Base-by-base conservation (phyloP, 2,113 vertebrate genomes). In the Equus przewalskii region DNA sequence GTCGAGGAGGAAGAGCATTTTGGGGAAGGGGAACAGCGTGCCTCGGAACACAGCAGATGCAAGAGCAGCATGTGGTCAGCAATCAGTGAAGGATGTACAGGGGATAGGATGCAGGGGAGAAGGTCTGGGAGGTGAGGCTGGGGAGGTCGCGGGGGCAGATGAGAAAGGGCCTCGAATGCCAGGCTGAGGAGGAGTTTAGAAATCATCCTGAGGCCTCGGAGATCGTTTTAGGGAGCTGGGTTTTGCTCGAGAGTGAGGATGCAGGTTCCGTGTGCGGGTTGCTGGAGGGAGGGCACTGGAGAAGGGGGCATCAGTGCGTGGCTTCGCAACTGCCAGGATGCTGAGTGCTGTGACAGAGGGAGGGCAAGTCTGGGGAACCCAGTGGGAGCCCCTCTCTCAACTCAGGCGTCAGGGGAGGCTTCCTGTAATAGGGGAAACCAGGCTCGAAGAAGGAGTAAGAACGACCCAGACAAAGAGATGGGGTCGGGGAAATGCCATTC, bases 281-380 rank as follows among this genome's bases (percentile, higher is more conserved):
- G 86, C 51, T 51, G 36, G 19, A 14, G 22, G 46, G 24, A 6
- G 5, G 8, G 58, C 62, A 21, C 30, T 33, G 60, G 36, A 86
- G 65, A 30, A 44, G 70, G 64, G 21, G 15, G 9, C 5, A 4
- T 56, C 1, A 0, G 19, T 30, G 46, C 44, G 3, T 1, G 13
- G 44, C 46, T 36, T 10, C 2, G 7, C 15, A 11, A 41, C 76
- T 64, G 65, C 16, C 54, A 36, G 44, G 30, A 58, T 22, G 28
- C 82, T 69, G 28, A n/a, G 58, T 22, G 41, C 24, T 67, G 2
- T n/a, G 21, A n/a, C 33, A 18, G 56, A 93, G 41, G 51, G 28
- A 44, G 6, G 10, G 60, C 22, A n/a, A 28, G 54, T 56, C 54
- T 7, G 15, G 83, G 60, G 36, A 72, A 41, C 19, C 28, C 16